Evolutionary conservation across 2,888 invertebrate species (phyloP), one percentile per base, ranked within the genome.

Genomic region (Morinoia aosen): DNA sequence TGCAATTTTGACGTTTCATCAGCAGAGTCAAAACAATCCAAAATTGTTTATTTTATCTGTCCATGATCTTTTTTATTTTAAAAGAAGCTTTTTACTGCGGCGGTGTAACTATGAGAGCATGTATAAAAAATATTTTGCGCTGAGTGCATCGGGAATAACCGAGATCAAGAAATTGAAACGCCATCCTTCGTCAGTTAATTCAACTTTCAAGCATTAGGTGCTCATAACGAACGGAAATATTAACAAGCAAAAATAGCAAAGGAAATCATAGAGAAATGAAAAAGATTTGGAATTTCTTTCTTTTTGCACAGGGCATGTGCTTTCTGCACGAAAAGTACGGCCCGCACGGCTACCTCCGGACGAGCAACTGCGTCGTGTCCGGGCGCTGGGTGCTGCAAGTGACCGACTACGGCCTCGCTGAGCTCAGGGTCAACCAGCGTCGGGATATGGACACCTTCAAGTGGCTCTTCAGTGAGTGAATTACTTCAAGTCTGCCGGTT

Each of bases 321-420:
- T 97, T 97, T 97, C 97, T 98, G 0, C 96, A 96, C 76, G 95
- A 95, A 10, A 90, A 96, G 88, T 96, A 95, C 33, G 97, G 97
- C 8, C 91, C 98, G 97, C 99, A 99, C 97, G 99, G 99, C 97
- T 99, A 99, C 98, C 98, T 99, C 97, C 99, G 99, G 97, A 99
- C 99, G 96, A 99, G 99, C 97, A 99, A 99, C 98, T 99, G 99
- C 98, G 99, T 99, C 96, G 99, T 99, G 95, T 99, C 99, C 95
- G 99, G 99, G 97, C 98, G 99, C 96, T 99, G 99, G 99, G 99
- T 99, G 97, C 98, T 99, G 95, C 99, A 99, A 98, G 98, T 99
- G 95, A 98, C 99, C 64, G 99, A 99, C 98, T 99, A 99, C 97
- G 99, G 99, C 95, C 98, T 99, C 57, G 98, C 99, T 97, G 99